phyloP scores from a whole-genome alignment of 2,888 invertebrate genomes.

The Neuroscelio doddi region DNA sequence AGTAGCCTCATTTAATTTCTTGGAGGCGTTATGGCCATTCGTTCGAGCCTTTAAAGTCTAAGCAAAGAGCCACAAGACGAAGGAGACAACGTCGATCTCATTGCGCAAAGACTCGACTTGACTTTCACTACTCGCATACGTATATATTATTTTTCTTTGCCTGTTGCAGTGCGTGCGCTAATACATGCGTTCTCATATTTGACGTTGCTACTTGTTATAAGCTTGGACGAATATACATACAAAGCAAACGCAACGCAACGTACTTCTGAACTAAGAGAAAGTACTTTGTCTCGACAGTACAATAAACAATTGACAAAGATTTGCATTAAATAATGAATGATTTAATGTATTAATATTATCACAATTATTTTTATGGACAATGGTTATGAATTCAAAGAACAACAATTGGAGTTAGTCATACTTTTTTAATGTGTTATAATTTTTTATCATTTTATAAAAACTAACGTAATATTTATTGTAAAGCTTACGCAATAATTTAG shows the following conservation, averaged over 20 bases:
- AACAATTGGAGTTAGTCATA: no score
- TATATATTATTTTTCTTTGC: slow-evolving; percentile 32
- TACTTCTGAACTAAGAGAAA: no score
- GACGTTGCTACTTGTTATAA: slow-evolving; percentile 1
- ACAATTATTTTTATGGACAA: no score
- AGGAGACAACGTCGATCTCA: slow-evolving; percentile 63
- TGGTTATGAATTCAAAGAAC: no score
- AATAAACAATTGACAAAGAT: no score
- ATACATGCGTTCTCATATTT: slow-evolving; percentile 17
- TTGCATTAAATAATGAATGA: no score
- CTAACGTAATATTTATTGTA: background rate
- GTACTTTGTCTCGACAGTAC: no score
- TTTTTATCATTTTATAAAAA: no score
- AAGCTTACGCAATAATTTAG: background rate
- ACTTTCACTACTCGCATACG: slow-evolving; percentile 63
- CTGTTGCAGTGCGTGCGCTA: slow-evolving; percentile 37
- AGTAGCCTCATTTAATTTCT: slow-evolving; percentile 37
- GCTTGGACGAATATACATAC: background rate
- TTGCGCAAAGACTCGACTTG: slow-evolving; percentile 65
- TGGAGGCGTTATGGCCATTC: slow-evolving; percentile 51
- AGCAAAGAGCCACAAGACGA: slow-evolving; percentile 52
- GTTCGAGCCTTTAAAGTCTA: slow-evolving; percentile 65
- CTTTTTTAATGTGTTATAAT: no score
- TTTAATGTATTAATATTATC: no score
- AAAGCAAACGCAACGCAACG: no score